Conservation (phyloP, 2,888 invertebrate genomes). For the Shargacucullia verbasci region DNA sequence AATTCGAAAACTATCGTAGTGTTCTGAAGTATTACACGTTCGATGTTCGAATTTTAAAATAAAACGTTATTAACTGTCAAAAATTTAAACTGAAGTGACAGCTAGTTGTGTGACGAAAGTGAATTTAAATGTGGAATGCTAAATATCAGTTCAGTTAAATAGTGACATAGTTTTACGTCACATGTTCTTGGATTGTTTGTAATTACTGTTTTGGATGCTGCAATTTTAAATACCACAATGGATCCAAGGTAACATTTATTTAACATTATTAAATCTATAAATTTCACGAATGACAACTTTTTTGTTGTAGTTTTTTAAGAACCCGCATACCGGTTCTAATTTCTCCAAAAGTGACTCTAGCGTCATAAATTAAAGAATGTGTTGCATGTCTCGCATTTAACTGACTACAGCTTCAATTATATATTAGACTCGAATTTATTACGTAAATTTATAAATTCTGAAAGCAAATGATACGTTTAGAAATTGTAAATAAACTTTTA, state of each 20-base stretch:
- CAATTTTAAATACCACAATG: conserved; percentile 68
- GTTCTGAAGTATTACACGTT: conserved; percentile 7
- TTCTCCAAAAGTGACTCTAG: conserved; percentile 40
- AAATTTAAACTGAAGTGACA: conserved; percentile 37
- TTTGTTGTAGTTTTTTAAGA: conserved; percentile 17
- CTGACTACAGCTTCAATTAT: no score
- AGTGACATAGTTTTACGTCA: conserved; percentile 33
- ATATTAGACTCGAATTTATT: no score
- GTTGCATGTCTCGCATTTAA: no score
- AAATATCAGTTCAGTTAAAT: conserved; percentile 34
- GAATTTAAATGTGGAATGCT: conserved; percentile 57
- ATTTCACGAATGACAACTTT: conserved; percentile 7
- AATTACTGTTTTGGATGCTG: conserved; percentile 38
- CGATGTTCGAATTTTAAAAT: conserved; percentile 9
- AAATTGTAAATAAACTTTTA: no score
- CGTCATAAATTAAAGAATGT: conserved; percentile 6
- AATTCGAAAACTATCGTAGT: conserved; percentile 47
- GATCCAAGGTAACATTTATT: conserved; percentile 73
- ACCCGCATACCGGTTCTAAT: conserved; percentile 49
- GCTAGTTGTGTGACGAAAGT: conserved; percentile 65
- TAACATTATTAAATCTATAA: conserved; percentile 29
- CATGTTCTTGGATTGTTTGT: conserved; percentile 32
- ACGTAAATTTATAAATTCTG: no score
- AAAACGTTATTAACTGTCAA: conserved; percentile 14
- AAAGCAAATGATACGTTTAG: no score